Conservation (phyloP, 2,797 vertebrate species). For the Glyptemys insculpta region DNA sequence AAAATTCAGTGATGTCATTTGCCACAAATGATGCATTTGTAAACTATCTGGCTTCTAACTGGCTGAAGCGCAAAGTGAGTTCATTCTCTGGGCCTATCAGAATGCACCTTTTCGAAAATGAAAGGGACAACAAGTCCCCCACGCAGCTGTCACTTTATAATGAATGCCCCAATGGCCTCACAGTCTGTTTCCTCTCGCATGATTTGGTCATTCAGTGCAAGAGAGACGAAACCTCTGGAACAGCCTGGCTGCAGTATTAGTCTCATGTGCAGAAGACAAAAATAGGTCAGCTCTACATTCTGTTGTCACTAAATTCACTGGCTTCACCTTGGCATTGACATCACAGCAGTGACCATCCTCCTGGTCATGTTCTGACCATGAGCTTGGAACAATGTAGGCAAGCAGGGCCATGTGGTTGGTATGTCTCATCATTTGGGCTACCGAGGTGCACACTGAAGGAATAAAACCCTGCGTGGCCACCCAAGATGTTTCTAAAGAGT, state of each 20-base stretch:
- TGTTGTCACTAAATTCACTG: constrained; percentile 26
- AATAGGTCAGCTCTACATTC: constrained; percentile 41
- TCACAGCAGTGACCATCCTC: accelerated
- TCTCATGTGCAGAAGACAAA: background rate
- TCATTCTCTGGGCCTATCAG: background rate
- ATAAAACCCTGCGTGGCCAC: background rate
- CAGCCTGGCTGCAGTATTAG: constrained; percentile 31
- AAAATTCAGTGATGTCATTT: background rate
- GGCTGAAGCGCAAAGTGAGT: background rate
- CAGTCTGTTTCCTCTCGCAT: background rate
- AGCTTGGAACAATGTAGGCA: background rate
- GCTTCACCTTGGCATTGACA: background rate
- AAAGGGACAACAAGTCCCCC: constrained; percentile 3
- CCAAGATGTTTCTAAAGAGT: background rate
- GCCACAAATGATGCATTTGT: accelerated
- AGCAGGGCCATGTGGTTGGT: background rate
- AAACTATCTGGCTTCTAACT: background rate
- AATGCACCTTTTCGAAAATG: constrained; percentile 17
- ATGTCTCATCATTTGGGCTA: background rate
- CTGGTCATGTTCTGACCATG: background rate
- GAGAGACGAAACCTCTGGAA: constrained; percentile 8
- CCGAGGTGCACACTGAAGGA: background rate
- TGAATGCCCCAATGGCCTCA: background rate
- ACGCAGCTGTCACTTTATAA: background rate
- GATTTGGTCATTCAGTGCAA: background rate